Evolutionary conservation across 2,797 vertebrate species (phyloP), one percentile per base, ranked within the genome.

Genomic region (Hypotaenidia okinawae): DNA sequence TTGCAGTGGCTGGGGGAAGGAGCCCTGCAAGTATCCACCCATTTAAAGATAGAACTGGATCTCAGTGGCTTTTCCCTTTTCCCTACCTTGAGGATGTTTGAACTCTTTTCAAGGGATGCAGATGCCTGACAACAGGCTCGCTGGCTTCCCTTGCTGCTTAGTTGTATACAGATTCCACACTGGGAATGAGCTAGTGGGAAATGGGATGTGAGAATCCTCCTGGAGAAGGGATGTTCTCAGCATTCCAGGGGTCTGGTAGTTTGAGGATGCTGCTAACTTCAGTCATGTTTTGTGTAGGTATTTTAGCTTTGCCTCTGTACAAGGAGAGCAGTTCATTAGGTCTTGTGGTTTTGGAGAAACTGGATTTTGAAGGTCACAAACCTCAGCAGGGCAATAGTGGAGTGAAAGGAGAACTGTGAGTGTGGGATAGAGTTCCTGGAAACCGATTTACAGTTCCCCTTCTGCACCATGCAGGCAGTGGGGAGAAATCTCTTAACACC

Each of bases 361-460:
- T 23, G 37, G 16, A 37, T 88, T 43, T 86, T 93, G 87, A 90
- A 86, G 82, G 79, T 91, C 43, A 41, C 61, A 67, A 39, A 54
- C 43, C 51, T 66, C 78, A 77, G 55, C 59, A 67, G 72, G 77
- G 33, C 54, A 32, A 21, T 41, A 18, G 64, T 68, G 2, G 1
- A 92, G 69, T 33, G 70, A 63, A 77, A 70, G 28, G 1, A 57
- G 63, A 91, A 76, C 51, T 2, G 16, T 18, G 79, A 69, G 39
- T 17, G 21, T 19, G 16, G 32, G 72, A 37, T 55, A 47, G 52
- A 66, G 39, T 39, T 82, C 32, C 39, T 74, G 75, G 69, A 87
- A 87, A 10, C 1, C 0, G 23, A 22, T 68, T 43, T 64, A 80
- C 0, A 0, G 9, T 66, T 91, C 55, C 13, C 30, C 69, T 68